Conservation (phyloP, 2,797 vertebrate species). For the Protosalanx chinensis region DNA sequence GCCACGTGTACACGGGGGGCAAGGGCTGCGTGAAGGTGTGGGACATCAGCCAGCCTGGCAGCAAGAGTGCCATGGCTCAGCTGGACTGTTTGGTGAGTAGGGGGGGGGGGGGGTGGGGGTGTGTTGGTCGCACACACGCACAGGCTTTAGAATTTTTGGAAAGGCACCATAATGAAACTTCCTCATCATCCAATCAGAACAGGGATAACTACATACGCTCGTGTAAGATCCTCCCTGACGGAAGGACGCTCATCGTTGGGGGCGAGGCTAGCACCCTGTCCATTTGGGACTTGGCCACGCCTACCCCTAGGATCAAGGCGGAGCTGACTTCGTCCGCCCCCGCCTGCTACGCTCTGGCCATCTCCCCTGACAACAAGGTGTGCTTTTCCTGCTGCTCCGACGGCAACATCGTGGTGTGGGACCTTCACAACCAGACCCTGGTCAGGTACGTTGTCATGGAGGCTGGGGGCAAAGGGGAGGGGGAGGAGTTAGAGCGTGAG, state of each 20-base stretch:
- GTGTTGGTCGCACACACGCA: neutral
- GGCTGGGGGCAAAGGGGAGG: conserved; percentile 62
- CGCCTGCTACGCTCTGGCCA: conserved; percentile 73
- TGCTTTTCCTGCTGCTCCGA: conserved; percentile 94
- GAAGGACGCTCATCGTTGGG: conserved; percentile 69
- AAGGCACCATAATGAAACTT: no score
- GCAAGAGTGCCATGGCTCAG: conserved; percentile 71
- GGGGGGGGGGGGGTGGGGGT: no score
- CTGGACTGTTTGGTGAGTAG: conserved; percentile 70
- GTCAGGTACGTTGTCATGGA: no score
- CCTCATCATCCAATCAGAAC: conserved; percentile 54
- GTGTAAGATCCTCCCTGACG: conserved; percentile 70
- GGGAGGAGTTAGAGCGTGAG: neutral
- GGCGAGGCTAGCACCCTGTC: conserved; percentile 73
- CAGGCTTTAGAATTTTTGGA: neutral
- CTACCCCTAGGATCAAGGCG: conserved; percentile 71
- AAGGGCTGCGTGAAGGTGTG: conserved; percentile 67
- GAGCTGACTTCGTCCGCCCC: conserved; percentile 70
- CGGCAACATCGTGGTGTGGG: conserved; percentile 74
- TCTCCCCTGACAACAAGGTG: conserved; percentile 73
- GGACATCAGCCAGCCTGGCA: conserved; percentile 71
- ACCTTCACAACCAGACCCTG: conserved; percentile 74
- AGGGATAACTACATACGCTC: conserved; percentile 74
- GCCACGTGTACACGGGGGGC: conserved; percentile 72
- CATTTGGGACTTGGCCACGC: conserved; percentile 72